phyloP scores from a whole-genome alignment of 2,113 vertebrate species.

The Callionymus lyra region DNA sequence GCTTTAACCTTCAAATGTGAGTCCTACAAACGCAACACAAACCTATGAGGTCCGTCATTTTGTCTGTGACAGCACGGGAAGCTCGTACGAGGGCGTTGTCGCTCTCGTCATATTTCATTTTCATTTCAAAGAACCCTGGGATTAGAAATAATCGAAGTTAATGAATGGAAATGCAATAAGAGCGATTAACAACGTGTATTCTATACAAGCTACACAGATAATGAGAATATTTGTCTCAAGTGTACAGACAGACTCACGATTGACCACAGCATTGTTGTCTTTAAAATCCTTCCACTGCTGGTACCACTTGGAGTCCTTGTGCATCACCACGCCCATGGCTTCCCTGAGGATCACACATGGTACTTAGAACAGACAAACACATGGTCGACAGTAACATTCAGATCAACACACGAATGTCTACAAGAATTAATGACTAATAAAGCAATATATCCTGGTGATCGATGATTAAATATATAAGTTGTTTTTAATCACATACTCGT shows the following conservation, averaged over 20 bases:
- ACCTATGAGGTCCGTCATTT: slow-evolving; percentile 86
- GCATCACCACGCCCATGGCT: slow-evolving; percentile 84
- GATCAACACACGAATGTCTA: background rate
- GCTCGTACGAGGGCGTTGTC: slow-evolving; percentile 85
- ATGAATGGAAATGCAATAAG: background rate
- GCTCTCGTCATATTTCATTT: slow-evolving; percentile 96
- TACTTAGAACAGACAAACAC: background rate
- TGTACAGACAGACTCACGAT: slow-evolving; percentile 82
- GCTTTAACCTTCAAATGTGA: background rate
- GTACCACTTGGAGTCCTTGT: slow-evolving; percentile 96
- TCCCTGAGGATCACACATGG: slow-evolving; percentile 67
- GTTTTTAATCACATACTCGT: slow-evolving; percentile 72
- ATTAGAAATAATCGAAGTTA: background rate
- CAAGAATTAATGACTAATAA: background rate
- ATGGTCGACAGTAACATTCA: background rate
- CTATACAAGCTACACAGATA: no score
- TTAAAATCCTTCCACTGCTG: slow-evolving; percentile 99
- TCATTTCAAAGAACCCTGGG: slow-evolving; percentile 97
- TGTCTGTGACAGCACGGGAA: slow-evolving; percentile 84
- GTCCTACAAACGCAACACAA: slow-evolving; percentile 15
- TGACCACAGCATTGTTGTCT: slow-evolving; percentile 93
- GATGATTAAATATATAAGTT: background rate
- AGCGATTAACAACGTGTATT: background rate
- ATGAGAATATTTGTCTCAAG: no score
- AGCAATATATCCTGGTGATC: no score